Conservation (phyloP, 2,888 invertebrate genomes). For the Cynaeus angustus region DNA sequence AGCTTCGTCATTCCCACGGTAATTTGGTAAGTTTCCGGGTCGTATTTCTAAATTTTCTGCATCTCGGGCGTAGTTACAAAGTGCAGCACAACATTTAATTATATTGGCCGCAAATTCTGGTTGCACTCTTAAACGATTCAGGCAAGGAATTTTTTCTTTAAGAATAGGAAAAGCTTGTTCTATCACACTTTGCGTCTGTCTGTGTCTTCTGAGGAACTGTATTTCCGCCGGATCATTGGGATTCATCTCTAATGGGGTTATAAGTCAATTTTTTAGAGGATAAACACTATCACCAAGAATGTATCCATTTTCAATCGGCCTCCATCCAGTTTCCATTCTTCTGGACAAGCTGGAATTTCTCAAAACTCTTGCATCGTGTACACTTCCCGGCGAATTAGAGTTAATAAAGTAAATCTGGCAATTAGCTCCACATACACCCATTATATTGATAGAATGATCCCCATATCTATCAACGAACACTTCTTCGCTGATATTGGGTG, state of each 20-base stretch:
- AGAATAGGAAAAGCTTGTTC: background rate
- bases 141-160: background rate
- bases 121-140: background rate
- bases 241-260: background rate
- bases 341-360: background rate
- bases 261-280: background rate
- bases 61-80: too few relatives aligned
- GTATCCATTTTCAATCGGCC: too few relatives aligned
- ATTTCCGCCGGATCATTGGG: background rate
- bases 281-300: background rate
- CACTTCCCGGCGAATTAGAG: too few relatives aligned
- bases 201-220: background rate
- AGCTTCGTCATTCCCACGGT: too few relatives aligned
- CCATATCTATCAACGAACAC: constrained; percentile 54
- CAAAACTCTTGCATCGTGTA: too few relatives aligned
- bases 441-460: constrained; percentile 51
- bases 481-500: constrained; percentile 51
- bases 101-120: background rate
- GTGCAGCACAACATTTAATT: background rate
- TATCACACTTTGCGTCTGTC: background rate
- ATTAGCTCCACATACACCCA: constrained; percentile 50
- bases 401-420: constrained; percentile 52
- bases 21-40: too few relatives aligned
- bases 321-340: background rate
- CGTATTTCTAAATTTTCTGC: too few relatives aligned